Evolutionary conservation across 2,797 vertebrate genomes (phyloP), one percentile per base, ranked within the genome.

Genomic region (Ispidina lecontei): DNA sequence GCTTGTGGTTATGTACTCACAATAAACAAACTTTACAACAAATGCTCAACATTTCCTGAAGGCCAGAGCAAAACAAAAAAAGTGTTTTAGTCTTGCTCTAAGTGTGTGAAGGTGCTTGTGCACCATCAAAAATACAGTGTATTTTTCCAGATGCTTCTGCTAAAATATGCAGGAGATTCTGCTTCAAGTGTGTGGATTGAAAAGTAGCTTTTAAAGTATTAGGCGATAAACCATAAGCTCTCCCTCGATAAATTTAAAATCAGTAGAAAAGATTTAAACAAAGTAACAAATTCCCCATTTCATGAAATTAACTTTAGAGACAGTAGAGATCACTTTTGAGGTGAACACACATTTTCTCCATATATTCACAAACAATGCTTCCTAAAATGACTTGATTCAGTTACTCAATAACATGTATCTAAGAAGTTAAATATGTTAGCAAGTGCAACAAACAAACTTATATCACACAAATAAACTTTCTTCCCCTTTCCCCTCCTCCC

Each of bases 401-500:
- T 67, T 75, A 94, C 11, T 13, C 70, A 69, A 14, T 41, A 55
- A 84, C 33, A 76, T 90, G 60, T n/a, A 75, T 7, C 33, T 69
- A n/a, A 43, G 9, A 70, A 60, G 4, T 64, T 68, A 51, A 68
- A 46, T 7, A 5, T 43, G 81, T 49, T 21, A 55, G 37, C 47
- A 72, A 84, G 4, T n/a, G 33, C 33, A 56, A 67, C 29, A 75
- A 55, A 10, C 58, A 80, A 8, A 16, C 76, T 58, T 70, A 60
- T 9, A 67, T 56, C 33, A 72, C 6, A 31, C 7, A 74, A 7
- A 67, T 7, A 31, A 17, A 37, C 26, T 15, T 9, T 26, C 23
- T 22, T 21, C 4, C 22, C 10, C 17, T 12, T n/a, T 7, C 8
- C 3, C 2, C 55, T 14, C 28, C 17, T 19, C 2, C 3, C 4